These are phyloP conservation scores for Apis cerana DNA, from an alignment of 1,140 invertebrate species.

Conservation along the genomic window DNA sequence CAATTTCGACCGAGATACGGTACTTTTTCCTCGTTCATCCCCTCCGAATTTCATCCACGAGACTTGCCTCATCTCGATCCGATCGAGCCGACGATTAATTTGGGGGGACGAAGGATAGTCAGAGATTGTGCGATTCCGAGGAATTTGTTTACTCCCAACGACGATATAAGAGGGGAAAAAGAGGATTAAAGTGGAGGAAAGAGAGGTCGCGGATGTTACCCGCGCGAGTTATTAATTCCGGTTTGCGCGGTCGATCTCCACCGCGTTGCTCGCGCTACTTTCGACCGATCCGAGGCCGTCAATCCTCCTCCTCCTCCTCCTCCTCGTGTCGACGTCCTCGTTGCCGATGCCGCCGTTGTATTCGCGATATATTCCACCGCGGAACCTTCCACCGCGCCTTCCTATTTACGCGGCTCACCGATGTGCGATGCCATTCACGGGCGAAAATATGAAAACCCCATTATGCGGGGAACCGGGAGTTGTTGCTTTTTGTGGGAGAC, in stretches of 20 bases:
- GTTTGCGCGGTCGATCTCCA: slow-evolving; percentile 7
- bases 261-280: not conserved
- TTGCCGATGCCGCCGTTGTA: slow-evolving; percentile 51
- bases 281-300: not conserved
- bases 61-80: too few species aligned
- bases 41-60: not conserved
- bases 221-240: slow-evolving; percentile 43
- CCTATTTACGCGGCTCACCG: slow-evolving; percentile 73
- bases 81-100: too few species aligned
- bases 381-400: slow-evolving; percentile 44
- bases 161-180: too few species aligned
- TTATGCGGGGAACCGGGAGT: slow-evolving; percentile 60
- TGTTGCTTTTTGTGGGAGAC: slow-evolving; percentile 44
- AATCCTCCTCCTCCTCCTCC: not conserved
- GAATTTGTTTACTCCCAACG: too few species aligned
- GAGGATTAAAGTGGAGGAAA: slow-evolving; percentile 20
- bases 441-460: slow-evolving; percentile 75
- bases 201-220: not conserved
- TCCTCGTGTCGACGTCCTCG: not conserved
- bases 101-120: too few species aligned
- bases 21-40: not conserved
- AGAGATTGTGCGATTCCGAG: too few species aligned
- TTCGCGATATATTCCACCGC: slow-evolving; percentile 43
- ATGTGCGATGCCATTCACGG: slow-evolving; percentile 77
- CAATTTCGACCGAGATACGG: not conserved